phyloP scores from a whole-genome alignment of 1,140 invertebrate species.

The Lasioglossum albipes region DNA sequence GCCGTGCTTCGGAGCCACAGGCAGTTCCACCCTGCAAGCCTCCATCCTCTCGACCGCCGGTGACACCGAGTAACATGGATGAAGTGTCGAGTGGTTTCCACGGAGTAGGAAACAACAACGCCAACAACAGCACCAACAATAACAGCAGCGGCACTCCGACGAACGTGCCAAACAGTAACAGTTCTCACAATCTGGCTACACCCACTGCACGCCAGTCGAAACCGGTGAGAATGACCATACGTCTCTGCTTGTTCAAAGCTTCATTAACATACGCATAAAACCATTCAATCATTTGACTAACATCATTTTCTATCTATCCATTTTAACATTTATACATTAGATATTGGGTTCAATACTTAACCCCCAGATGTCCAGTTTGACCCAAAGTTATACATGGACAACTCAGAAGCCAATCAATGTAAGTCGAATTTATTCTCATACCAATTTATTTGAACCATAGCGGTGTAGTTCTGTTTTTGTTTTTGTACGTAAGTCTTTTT shows the following conservation, averaged over 20 bases:
- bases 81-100: slow-evolving; percentile 58
- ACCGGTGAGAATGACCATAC: slow-evolving; percentile 53
- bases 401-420: too few species aligned
- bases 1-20: slow-evolving; percentile 67
- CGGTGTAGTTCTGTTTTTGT: too few species aligned
- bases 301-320: too few species aligned
- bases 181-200: slow-evolving; percentile 69
- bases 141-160: slow-evolving; percentile 63
- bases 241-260: not conserved
- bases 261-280: not conserved
- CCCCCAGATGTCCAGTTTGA: too few species aligned
- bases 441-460: too few species aligned
- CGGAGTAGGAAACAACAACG: slow-evolving; percentile 50
- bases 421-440: too few species aligned
- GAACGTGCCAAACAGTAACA: slow-evolving; percentile 72
- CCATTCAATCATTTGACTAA: too few species aligned
- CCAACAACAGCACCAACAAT: slow-evolving; percentile 56
- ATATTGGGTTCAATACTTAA: too few species aligned
- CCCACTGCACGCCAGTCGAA: slow-evolving; percentile 71
- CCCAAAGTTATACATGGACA: too few species aligned
- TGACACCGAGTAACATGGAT: slow-evolving; percentile 69
- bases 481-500: too few species aligned
- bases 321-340: too few species aligned
- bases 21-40: slow-evolving; percentile 72
- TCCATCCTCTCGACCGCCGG: slow-evolving; percentile 70